phyloP scores from a whole-genome alignment of 2,113 vertebrate species.

The Scomber colias region DNA sequence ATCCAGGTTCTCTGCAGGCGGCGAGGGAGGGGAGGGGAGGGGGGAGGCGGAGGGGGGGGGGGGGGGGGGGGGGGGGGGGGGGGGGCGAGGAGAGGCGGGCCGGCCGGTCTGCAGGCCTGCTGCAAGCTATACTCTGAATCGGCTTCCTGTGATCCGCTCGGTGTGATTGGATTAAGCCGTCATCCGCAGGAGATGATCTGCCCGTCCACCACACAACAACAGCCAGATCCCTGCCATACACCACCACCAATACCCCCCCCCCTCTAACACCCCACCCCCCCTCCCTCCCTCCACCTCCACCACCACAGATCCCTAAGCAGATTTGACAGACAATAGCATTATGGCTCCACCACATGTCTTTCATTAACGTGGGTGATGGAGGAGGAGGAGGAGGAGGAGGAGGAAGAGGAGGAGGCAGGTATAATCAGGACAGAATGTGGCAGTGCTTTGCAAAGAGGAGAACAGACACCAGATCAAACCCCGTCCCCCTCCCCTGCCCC shows the following conservation, averaged over 20 bases:
- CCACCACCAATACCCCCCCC: too few relatives aligned
- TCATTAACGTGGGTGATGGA: conserved; percentile 42
- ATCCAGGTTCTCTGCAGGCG: conserved; percentile 20
- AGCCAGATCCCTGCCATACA: conserved; percentile 45
- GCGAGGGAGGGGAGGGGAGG: too few relatives aligned
- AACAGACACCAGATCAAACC: too few relatives aligned
- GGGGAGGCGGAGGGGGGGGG: too few relatives aligned
- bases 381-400: neutral
- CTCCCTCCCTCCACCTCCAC: too few relatives aligned
- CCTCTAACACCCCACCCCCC: too few relatives aligned
- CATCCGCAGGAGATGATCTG: conserved; percentile 66
- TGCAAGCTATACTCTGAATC: conserved; percentile 38
- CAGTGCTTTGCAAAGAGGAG: too few relatives aligned
- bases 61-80: too few relatives aligned
- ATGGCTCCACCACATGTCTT: conserved; percentile 72
- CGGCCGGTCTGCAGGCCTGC: neutral
- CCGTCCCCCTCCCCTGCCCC: too few relatives aligned
- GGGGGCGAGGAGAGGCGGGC: too few relatives aligned
- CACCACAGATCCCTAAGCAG: conserved; percentile 70
- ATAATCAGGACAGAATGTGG: neutral
- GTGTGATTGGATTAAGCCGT: conserved; percentile 76
- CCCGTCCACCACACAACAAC: conserved; percentile 59
- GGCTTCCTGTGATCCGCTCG: conserved; percentile 68
- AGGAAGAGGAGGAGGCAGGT: conserved; percentile 23
- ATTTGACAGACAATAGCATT: conserved; percentile 77